Base-by-base conservation (phyloP, 2,888 invertebrate genomes). In the Ashinkailepas kermadecensis region DNA sequence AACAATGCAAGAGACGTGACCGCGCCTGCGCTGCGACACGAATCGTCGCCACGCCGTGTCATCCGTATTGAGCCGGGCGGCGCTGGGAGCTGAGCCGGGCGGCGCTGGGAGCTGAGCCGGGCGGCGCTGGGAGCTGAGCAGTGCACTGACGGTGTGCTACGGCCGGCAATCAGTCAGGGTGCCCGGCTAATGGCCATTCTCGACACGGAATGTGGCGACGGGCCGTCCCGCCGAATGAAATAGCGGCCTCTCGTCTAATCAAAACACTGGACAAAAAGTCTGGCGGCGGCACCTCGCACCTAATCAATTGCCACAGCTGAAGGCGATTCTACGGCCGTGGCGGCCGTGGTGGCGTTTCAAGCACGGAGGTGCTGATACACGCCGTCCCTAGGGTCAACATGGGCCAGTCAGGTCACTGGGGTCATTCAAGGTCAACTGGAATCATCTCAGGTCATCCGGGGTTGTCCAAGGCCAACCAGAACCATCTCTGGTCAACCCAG, bases 281-380 rank as follows among this genome's bases (percentile, higher is more conserved):
- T 56, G 74, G 74, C 74, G 74, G 12, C 74, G 74, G 18, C 54
- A 56, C 56, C 74, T 74, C 54, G 21, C 74, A 74, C 74, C 74
- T 74, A 74, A 74, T 74, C 74, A 74, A 74, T 74, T 21, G 74
- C 54, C 54, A 56, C 18, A 21, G 74, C 54, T 21, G 74, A 21
- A 74, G 74, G 8, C 56, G 74, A 56, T 54, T 74, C 9, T 56
- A 74, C 56, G 74, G 56, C 74, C 9, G 21, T 21, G 74, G 18
- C 10, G 56, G 21, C 56, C 13, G n/a, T 70, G 70, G 21, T 9
- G 67, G 25, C 8, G 11, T 11, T 13, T 12, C 12, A 15, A 0
- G 67, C n/a, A 67, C n/a, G 67, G 25, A 25, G 21, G 64, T 64
- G 4, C 18, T 39, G 39, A 39, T 4, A 39, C 39, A 39, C 39